phyloP scores from a whole-genome alignment of 2,113 vertebrate genomes.

The Gymnogyps californianus region DNA sequence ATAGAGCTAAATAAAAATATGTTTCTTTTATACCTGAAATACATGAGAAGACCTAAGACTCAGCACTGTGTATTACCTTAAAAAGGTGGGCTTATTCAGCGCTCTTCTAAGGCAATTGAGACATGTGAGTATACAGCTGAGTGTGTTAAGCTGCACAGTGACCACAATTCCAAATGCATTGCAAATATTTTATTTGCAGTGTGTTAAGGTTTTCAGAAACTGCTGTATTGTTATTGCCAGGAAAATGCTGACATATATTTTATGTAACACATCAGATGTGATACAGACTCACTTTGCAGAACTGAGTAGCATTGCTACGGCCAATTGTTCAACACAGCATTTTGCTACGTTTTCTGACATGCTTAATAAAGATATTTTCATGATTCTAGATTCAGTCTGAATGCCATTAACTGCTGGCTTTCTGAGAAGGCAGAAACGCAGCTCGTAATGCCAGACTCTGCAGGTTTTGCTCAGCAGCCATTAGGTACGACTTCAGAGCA shows the following conservation, averaged over 20 bases:
- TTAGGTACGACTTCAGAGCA: not conserved
- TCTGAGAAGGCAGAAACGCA: not conserved
- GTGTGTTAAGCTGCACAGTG: not conserved
- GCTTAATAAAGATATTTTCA: slow-evolving; percentile 56
- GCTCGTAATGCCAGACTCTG: not conserved
- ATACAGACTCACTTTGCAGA: slow-evolving; percentile 23
- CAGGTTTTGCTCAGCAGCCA: slow-evolving; percentile 10
- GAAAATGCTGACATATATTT: slow-evolving; percentile 41
- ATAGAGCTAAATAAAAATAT: not conserved
- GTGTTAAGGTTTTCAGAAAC: not conserved
- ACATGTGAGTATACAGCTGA: not conserved
- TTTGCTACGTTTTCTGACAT: slow-evolving; percentile 33
- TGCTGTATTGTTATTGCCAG: not conserved
- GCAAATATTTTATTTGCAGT: slow-evolving; percentile 14
- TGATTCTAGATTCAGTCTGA: slow-evolving; percentile 13
- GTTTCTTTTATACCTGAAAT: not conserved
- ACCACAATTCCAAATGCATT: not conserved
- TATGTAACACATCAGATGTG: slow-evolving; percentile 45
- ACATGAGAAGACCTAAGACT: not conserved
- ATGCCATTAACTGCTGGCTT: slow-evolving; percentile 45
- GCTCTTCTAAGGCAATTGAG: not conserved
- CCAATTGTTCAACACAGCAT: slow-evolving; percentile 18
- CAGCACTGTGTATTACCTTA: not conserved
- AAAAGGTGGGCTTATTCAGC: not conserved
- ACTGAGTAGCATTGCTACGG: slow-evolving; percentile 7